These are phyloP conservation scores for Burhinus oedicnemus DNA, from an alignment of 2,113 vertebrate species.

Conservation along the genomic window DNA sequence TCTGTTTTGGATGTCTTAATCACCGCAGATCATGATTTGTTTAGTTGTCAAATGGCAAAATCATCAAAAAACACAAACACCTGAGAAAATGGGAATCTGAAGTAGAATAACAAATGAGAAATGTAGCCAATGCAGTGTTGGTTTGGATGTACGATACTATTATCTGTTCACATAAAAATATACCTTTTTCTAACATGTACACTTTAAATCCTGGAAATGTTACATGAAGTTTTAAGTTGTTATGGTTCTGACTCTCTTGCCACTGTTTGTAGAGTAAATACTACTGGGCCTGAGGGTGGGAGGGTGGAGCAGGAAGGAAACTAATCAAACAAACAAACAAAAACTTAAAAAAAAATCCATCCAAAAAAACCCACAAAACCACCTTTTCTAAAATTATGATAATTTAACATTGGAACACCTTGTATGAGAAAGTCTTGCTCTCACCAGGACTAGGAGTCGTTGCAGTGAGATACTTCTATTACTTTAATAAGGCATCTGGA, in stretches of 20 bases:
- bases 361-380: background rate
- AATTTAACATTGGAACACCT: background rate
- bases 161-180: background rate
- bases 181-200: background rate
- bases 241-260: background rate
- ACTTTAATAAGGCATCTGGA: background rate
- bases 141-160: background rate
- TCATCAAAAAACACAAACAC: background rate
- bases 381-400: background rate
- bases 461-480: background rate
- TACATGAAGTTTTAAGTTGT: background rate
- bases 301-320: background rate
- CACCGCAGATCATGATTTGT: background rate
- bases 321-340: background rate
- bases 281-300: accelerated
- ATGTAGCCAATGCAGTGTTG: background rate
- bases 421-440: background rate
- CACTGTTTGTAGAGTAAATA: background rate
- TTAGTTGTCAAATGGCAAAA: background rate
- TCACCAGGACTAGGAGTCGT: background rate
- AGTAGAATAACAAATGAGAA: background rate
- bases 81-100: background rate
- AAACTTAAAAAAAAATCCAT: background rate
- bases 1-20: background rate
- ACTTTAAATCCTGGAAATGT: background rate